Evolutionary conservation across 2,797 vertebrate species (phyloP), one percentile per base, ranked within the genome.

Genomic region (Thripadectes ignobilis): DNA sequence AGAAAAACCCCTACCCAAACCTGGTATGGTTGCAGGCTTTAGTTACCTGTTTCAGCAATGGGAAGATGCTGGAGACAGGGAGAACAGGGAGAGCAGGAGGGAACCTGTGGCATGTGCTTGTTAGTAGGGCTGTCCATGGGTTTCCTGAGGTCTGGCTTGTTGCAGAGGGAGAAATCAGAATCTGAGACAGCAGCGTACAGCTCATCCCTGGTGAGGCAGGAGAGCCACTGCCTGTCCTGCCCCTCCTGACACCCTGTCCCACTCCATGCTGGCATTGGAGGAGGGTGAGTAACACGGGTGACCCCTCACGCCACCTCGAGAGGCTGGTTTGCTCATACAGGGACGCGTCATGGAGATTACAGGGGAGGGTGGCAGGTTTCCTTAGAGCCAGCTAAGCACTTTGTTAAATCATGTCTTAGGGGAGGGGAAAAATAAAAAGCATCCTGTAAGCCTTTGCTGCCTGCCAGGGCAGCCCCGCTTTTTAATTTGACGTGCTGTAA

Each of bases 401-500:
- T 88, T 8, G 48, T 89, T 88, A 93, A 90, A 81, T 91, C 67
- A 3, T 93, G 62, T 88, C 89, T 91, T 93, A 80, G 21, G 81
- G 92, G 85, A 88, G 83, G 69, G 66, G 82, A 85, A 82, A 88
- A 94, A 49, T 78, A 86, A 85, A 93, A 88, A 9, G 48, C 66
- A 38, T 88, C 88, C 52, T 91, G 46, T 59, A 58, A 90, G 62
- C 59, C 52, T 75, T 85, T 93, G 51, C 74, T 66, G 88, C 81
- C 78, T 90, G 93, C 88, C 73, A 38, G 82, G 51, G 86, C 72
- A 91, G 62, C 86, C 65, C 63, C 0, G 8, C 79, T 88, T 85
- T 69, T 92, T 95, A 95, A 88, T 92, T 91, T 57, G 66, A 39
- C 2, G 22, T 74, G 85, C 58, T 0, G 58, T 88, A 84, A 94